A percentile compares a stretch with the other conserved stretches of the same genome.
Conservation (phyloP, 2,113 vertebrate species). For the Emydura subglobosa region DNA sequence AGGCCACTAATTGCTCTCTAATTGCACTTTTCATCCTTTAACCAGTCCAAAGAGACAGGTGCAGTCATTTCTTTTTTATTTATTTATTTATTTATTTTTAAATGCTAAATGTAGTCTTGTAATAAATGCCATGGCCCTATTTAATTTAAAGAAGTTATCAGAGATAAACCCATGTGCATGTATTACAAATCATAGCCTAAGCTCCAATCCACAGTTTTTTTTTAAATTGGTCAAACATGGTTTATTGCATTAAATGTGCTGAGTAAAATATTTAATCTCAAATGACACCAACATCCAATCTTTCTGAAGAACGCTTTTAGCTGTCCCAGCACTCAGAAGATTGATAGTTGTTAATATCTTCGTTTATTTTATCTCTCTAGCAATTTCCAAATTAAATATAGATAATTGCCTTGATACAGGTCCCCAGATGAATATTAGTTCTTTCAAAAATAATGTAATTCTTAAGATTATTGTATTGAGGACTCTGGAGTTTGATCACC, state of each 20-base stretch:
- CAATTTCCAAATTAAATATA: not conserved
- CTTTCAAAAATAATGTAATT: not conserved
- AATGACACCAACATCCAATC: not conserved
- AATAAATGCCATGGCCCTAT: not conserved
- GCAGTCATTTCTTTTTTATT: not conserved
- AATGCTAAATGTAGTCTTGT: not conserved
- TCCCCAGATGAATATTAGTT: not conserved
- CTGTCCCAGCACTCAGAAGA: not conserved
- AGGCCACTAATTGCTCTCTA: slow-evolving; percentile 33
- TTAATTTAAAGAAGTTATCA: not conserved
- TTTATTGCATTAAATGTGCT: not conserved
- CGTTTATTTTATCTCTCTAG: not conserved
- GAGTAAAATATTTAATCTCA: not conserved
- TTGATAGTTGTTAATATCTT: not conserved
- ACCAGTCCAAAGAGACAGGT: not conserved
- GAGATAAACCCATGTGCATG: not conserved
- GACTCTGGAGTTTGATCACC: not conserved
- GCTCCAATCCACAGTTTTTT: not conserved
- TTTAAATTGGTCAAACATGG: not conserved
- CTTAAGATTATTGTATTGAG: not conserved
- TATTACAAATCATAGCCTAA: not conserved
- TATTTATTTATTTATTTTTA: not conserved
- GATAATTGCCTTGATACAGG: not conserved
- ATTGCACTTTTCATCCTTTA: slow-evolving; percentile 43
- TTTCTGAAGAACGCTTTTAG: not conserved